Evolutionary conservation across 1,140 invertebrate species (phyloP).

Genomic region (Eueides isabella): DNA sequence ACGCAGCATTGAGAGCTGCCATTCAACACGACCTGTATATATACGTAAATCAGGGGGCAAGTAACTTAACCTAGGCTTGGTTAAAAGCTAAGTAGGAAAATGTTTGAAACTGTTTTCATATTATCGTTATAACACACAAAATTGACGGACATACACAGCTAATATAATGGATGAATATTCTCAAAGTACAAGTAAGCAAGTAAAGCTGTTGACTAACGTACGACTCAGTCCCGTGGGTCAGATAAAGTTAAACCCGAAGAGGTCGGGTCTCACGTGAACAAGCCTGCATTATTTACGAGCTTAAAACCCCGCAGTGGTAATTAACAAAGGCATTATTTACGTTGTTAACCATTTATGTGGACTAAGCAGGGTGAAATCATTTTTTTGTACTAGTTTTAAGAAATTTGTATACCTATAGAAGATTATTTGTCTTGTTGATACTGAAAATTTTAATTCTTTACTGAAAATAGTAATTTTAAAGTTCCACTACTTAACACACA

Average conservation of each 20-base stretch:
- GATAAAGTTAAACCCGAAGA: conserved; percentile 33
- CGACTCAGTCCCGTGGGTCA: conserved; percentile 18
- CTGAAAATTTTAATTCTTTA: no score
- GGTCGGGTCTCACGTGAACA: conserved; percentile 34
- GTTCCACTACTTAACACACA: no score
- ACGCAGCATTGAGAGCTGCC: no score
- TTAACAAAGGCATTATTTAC: conserved; percentile 42
- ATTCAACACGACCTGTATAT: no score
- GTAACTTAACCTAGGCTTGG: no score
- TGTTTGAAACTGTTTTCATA: no score
- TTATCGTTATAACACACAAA: background rate
- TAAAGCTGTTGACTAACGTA: conserved; percentile 18
- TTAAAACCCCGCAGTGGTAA: conserved; percentile 45
- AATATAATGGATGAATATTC: background rate
- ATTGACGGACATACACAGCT: background rate
- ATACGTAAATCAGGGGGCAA: no score
- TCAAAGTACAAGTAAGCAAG: conserved; percentile 17
- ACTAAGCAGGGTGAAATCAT: conserved; percentile 2
- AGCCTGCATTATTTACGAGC: conserved; percentile 55
- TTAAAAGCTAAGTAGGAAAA: no score
- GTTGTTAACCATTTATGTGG: background rate
- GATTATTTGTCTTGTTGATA: no score
- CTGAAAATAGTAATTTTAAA: no score
- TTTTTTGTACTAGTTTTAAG: background rate
- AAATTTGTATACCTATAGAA: background rate